Conservation (phyloP, 1,140 invertebrate species). For the Orchesella cincta region DNA sequence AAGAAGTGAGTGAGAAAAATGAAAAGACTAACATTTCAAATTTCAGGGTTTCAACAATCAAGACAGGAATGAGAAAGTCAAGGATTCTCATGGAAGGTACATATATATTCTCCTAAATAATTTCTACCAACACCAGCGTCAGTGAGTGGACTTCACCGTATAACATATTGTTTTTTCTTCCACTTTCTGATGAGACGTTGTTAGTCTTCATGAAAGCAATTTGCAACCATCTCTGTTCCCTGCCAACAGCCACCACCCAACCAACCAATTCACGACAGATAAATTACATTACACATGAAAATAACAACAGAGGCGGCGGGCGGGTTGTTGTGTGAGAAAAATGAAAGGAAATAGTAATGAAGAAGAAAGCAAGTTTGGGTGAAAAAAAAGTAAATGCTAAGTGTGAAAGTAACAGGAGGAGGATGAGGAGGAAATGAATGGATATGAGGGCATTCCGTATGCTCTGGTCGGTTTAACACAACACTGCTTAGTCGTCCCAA, state of each 20-base stretch:
- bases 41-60: no score
- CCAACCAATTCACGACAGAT: not conserved
- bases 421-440: not conserved
- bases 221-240: not conserved
- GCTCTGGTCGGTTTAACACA: not conserved
- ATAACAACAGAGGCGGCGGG: not conserved
- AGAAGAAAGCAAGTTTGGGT: slow-evolving; percentile 4
- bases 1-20: not conserved
- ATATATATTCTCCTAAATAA: not conserved
- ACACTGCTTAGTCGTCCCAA: not conserved
- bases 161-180: not conserved
- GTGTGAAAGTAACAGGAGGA: not conserved
- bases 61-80: not conserved
- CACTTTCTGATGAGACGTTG: not conserved
- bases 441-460: not conserved
- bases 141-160: no score
- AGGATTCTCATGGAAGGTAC: not conserved
- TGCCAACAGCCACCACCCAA: slow-evolving; percentile 7
- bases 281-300: slow-evolving; percentile 1
- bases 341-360: slow-evolving; percentile 24
- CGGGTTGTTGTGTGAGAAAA: not conserved
- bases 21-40: not conserved
- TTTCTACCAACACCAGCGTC: not conserved
- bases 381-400: not conserved
- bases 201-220: not conserved